Evolutionary conservation across 1,140 invertebrate species (phyloP), one percentile per base, ranked within the genome.

Genomic region (Drosophila truncata): DNA sequence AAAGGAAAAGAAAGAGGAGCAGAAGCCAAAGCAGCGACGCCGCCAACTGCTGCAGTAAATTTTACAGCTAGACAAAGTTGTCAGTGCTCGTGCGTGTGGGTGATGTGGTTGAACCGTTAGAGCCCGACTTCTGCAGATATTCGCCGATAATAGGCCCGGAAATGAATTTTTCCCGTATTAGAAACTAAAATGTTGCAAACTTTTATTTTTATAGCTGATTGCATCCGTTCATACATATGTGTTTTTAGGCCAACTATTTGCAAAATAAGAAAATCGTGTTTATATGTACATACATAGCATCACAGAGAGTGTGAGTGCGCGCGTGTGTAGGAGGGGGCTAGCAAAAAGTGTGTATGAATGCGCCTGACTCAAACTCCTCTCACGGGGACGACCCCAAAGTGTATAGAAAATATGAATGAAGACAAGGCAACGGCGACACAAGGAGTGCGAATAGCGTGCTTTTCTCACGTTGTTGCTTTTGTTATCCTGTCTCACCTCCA

Each of bases 351-450:
- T 80, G 64, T 75, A 39, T 84, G 76, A 83, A 74, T 85, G 82
- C 78, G 82, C 77, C 82, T 85, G 76, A 83, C 79, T 59, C 64
- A 50, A 79, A 80, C 84, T 83, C 70, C 64, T 88, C 81, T 77
- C 71, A 58, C 50, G 41, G 44, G 52, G 42, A 80, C 59, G 63
- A 79, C 65, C 65, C 39, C 71, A 77, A 73, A 80, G 84, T 87
- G 83, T 87, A 86, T 87, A 87, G 84, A 87, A 87, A 87, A 87
- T 87, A 87, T 87, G 84, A 87, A 87, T 87, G 83, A 87, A 88
- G 83, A 82, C 78, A 69, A 37, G 65, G 50, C 65, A 63, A 62
- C 37, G 71, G 27, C 42, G 55, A 35, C 27, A 57, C 46, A 46
- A 57, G 49, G 55, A 69, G 58, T 74, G 46, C 60, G 61, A 76